Evolutionary conservation across 2,888 invertebrate genomes (phyloP), one percentile per base, ranked within the genome.

Genomic region (Leptogaster cylindrica): DNA sequence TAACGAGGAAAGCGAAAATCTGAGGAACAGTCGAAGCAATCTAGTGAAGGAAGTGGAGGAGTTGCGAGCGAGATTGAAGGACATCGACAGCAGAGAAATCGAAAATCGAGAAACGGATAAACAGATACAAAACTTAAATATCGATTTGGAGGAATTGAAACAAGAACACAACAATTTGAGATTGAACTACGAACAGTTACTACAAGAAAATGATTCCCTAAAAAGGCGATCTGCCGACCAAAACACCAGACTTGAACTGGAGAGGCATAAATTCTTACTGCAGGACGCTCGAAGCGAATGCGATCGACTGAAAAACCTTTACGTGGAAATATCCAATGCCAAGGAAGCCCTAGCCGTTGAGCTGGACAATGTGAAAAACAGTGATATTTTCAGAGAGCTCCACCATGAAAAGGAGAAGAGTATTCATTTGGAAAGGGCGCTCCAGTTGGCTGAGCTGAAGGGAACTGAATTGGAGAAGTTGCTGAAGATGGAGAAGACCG

Each of bases 341-440:
- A 85, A 88, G 51, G 88, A 88, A 66, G 76, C 84, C n/a, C 78
- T 86, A 3, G 78, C 83, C 20, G 82, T 84, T 70, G 85, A 88
- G 74, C 74, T 88, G 41, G 84, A 83, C 71, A 84, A 87, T 58
- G 72, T 85, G 36, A 83, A 84, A 70, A 82, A 83, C 68, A 79
- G 76, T 46, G 85, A 86, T 7, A 78, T 78, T 5, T 74, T 82
- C 0, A 83, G 83, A 69, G 81, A 83, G 64, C 76, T 86, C 73
- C 83, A 83, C 68, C 82, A 80, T 72, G 81, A 86, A 72, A 86
- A 81, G 48, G 84, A 84, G 31, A 86, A 86, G 71, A 77, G 86
- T 20, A 83, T 84, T 0, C 82, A 82, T 67, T 81, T 87, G 1
- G 85, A 86, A 71, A 81, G 79, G 8, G 75, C 75, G 0, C 46